Conservation (phyloP, 2,888 invertebrate species). For the Biston betularia region DNA sequence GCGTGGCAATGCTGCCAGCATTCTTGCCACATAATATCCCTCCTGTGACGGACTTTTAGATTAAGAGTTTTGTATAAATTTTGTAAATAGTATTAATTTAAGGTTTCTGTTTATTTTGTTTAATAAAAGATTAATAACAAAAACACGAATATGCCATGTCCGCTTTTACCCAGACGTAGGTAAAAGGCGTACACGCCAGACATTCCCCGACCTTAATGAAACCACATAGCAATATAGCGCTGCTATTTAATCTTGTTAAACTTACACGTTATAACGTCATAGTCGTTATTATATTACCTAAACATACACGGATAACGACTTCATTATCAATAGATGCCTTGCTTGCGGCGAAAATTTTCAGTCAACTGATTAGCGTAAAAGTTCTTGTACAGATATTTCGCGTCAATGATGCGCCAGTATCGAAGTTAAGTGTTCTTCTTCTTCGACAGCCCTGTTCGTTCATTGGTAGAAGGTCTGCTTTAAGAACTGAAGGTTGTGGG, state of each 20-base stretch:
- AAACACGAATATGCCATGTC: background rate
- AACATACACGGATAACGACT: slow-evolving; percentile 21
- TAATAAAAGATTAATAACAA: background rate
- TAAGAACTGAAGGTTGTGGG: no score
- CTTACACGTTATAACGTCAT: slow-evolving; percentile 51
- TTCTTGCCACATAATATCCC: no score
- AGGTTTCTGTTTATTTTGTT: background rate
- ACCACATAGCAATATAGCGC: slow-evolving; percentile 58
- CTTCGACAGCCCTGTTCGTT: no score
- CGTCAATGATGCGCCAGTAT: background rate
- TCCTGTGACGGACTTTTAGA: no score
- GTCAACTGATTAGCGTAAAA: background rate
- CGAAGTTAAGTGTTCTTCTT: no score
- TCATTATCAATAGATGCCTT: background rate
- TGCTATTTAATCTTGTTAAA: slow-evolving; percentile 26
- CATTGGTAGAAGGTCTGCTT: no score
- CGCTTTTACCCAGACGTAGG: slow-evolving; percentile 1
- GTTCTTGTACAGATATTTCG: background rate
- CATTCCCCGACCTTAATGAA: slow-evolving; percentile 68
- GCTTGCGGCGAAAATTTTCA: background rate
- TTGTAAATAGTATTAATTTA: no score
- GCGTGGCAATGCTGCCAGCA: no score
- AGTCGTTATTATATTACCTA: slow-evolving; percentile 28
- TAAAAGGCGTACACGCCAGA: slow-evolving; percentile 57
- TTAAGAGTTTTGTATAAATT: no score